Conservation (phyloP, 2,888 invertebrate species). For the Apamea crenata region DNA sequence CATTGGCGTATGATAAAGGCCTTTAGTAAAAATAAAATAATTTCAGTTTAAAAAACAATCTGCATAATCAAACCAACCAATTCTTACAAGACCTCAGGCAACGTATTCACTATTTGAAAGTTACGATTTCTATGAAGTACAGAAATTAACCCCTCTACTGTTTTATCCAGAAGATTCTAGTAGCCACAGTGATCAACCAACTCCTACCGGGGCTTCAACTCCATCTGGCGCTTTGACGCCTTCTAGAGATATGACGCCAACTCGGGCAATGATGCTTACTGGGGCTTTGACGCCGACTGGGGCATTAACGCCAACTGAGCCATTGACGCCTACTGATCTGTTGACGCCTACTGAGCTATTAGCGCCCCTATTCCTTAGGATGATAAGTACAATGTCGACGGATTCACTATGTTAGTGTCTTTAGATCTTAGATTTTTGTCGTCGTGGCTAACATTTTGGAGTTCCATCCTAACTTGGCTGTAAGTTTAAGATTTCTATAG, state of each 20-base stretch:
- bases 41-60: background rate
- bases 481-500: background rate
- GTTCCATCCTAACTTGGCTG: background rate
- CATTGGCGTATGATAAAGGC: background rate
- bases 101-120: background rate
- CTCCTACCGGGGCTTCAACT: constrained; percentile 74
- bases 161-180: constrained; percentile 79
- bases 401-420: constrained; percentile 82
- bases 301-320: constrained; percentile 38
- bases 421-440: background rate
- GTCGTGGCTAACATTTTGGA: constrained; percentile 49
- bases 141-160: constrained; percentile 28
- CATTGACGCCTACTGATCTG: constrained; percentile 33
- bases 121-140: background rate
- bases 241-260: constrained; percentile 18
- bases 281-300: constrained; percentile 59
- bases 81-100: background rate
- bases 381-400: constrained; percentile 87
- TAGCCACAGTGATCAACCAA: constrained; percentile 73
- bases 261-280: background rate
- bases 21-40: too few species aligned
- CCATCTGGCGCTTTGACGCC: constrained; percentile 46
- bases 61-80: background rate
- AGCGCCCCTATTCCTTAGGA: constrained; percentile 81
- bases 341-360: constrained; percentile 72